phyloP scores from a whole-genome alignment of 2,888 invertebrate species.

The Oscheius myriophilus region DNA sequence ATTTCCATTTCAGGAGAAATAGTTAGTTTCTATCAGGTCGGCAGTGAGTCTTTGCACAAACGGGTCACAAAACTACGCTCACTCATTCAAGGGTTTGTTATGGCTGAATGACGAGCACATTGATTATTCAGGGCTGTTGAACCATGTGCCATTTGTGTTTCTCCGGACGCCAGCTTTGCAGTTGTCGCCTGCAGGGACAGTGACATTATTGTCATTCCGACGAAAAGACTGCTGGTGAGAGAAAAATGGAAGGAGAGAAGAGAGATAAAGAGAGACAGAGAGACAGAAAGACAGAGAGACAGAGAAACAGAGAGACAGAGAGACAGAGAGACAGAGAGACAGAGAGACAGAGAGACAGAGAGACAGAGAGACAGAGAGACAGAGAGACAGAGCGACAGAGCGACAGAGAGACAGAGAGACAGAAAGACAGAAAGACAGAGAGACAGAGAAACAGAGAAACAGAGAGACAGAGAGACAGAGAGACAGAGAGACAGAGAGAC shows the following conservation, averaged over 20 bases:
- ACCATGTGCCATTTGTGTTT: constrained; percentile 42
- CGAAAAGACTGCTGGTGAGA: constrained; percentile 48
- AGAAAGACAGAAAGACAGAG: too few species aligned
- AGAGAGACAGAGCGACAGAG: too few species aligned
- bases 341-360: neutral
- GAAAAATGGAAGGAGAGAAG: too few species aligned
- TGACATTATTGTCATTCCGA: constrained; percentile 56
- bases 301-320: neutral
- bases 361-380: too few species aligned
- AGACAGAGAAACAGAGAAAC: too few species aligned
- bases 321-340: neutral
- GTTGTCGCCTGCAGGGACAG: constrained; percentile 58
- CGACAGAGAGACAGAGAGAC: too few species aligned
- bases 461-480: too few species aligned
- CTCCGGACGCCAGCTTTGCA: constrained; percentile 57
- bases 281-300: too few species aligned
- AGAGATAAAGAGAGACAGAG: too few species aligned
- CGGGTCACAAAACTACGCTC: constrained; percentile 39
- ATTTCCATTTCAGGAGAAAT: constrained; percentile 37
- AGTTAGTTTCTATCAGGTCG: constrained; percentile 45
- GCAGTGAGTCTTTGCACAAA: constrained; percentile 42
- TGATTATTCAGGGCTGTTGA: neutral
- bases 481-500: too few species aligned
- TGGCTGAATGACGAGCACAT: neutral
- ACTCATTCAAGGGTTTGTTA: neutral